Evolutionary conservation across 2,888 invertebrate genomes (phyloP), one percentile per base, ranked within the genome.

Genomic region (Meghimatium bilineatum): DNA sequence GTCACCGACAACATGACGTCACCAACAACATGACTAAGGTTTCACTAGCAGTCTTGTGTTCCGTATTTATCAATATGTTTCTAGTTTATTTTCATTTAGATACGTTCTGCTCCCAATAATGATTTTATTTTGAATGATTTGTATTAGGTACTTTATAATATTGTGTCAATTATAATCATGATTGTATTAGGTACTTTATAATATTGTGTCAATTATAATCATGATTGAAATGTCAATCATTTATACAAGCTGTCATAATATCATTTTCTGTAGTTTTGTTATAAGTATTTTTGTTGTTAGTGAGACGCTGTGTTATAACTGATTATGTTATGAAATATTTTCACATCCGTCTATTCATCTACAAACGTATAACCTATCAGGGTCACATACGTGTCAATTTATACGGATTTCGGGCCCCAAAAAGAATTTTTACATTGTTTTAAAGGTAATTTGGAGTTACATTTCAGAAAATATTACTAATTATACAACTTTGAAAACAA

Each of bases 141-240:
- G 6, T 17, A 14, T 8, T 66, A 6, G 32, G 32, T 66, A 66
- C 14, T 66, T 72, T 3, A 72, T 72, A 72, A 14, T 10, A 49
- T 49, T 44, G 72, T 49, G 14, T 72, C 23, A 44, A 72, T 72
- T 72, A 72, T 72, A 44, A 49, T 72, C 44, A 72, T 72, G 29
- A 72, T 44, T n/a, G 44, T 72, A 6, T 38, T 66, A 6, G 32
- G 32, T 66, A 66, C 14, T 66, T 72, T 3, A 72, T 72, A 72
- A 14, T 10, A 49, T 49, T 44, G 72, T 49, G 14, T 72, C 23
- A 44, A 72, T 72, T 72, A 72, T 72, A 44, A 49, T 44, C 49
- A 72, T 49, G 44, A 69, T 44, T 32, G 29, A 66, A 32, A 29
- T 66, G 29, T 8, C 32, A 66, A 32, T 10, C 10, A 17, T 32